Evolutionary conservation across 2,797 vertebrate species (phyloP), one percentile per base, ranked within the genome.

Genomic region (Danio tinwini): DNA sequence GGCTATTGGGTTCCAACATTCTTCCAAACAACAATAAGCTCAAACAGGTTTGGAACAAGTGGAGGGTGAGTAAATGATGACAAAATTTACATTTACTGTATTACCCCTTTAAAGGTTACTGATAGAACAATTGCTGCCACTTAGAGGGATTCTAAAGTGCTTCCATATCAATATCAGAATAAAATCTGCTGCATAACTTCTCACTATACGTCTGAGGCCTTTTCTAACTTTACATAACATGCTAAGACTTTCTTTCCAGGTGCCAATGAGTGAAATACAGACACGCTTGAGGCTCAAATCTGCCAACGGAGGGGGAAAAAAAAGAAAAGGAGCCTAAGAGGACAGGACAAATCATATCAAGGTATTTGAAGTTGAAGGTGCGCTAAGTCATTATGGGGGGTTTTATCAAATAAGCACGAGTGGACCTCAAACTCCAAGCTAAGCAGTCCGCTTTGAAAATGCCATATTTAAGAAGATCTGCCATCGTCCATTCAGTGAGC

Each of bases 381-480:
- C 68, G 85, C 89, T 84, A 90, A 91, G 91, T 93, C 90, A 91
- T 93, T 91, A 91, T 86, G 79, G 19, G 64, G 39, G 40, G 75
- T 86, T 89, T 89, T 87, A 92, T 93, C 89, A 90, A 91, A 92
- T 91, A 93, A 93, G 91, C 90, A 90, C 76, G 86, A 90, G 86
- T 87, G 83, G 90, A 83, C 89, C 67, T 40, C 78, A 89, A 92
- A 92, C 81, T 90, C 86, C 85, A 45, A 91, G 92, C 92, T 91
- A 91, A 94, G 92, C 92, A 92, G 86, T 92, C 85, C 80, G 87
- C 90, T 91, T 93, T 93, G 88, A 93, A 83, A 91, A 91, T 74
- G 86, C 78, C 85, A 84, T 87, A 78, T 89, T 89, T 93, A 94
- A 94, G 93, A 91, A 91, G 90, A 92, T 93, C 91, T 88, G 90